Evolutionary conservation across 2,888 invertebrate species (phyloP).

Genomic region (Nezara viridula): DNA sequence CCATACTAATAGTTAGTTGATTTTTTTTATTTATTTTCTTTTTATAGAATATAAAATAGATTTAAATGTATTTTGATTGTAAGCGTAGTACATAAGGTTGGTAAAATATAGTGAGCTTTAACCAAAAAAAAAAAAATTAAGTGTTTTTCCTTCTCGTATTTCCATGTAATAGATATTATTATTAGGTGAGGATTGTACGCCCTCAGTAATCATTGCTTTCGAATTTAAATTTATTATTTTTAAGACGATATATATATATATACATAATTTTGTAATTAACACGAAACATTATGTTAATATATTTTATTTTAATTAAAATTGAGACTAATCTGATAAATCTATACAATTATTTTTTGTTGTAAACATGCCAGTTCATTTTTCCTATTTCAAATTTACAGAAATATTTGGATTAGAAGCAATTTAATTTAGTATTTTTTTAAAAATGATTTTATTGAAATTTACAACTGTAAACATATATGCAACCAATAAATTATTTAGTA

Average conservation of each 20-base stretch:
- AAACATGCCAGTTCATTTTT: not conserved
- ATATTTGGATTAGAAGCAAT: not conserved
- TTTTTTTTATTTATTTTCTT: constrained; percentile 24
- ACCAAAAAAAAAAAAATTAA: constrained; percentile 21
- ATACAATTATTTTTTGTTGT: not conserved
- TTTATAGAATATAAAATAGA: constrained; percentile 43
- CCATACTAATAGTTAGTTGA: constrained; percentile 54
- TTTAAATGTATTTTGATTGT: constrained; percentile 53
- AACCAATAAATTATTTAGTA: too few species aligned
- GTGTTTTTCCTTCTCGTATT: constrained; percentile 29
- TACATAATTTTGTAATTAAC: not conserved
- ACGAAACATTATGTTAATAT: not conserved
- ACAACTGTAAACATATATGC: too few species aligned
- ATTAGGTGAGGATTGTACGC: not conserved
- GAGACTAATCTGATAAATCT: not conserved
- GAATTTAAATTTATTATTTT: not conserved
- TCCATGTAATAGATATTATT: not conserved
- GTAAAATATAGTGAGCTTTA: constrained; percentile 57
- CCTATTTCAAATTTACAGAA: not conserved
- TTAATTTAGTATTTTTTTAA: too few species aligned
- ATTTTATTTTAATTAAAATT: not conserved
- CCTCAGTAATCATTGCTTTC: not conserved
- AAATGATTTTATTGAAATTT: too few species aligned
- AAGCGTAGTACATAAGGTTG: constrained; percentile 41
- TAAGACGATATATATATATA: not conserved